Conservation (phyloP, 2,113 vertebrate species). For the Spea bombifrons region DNA sequence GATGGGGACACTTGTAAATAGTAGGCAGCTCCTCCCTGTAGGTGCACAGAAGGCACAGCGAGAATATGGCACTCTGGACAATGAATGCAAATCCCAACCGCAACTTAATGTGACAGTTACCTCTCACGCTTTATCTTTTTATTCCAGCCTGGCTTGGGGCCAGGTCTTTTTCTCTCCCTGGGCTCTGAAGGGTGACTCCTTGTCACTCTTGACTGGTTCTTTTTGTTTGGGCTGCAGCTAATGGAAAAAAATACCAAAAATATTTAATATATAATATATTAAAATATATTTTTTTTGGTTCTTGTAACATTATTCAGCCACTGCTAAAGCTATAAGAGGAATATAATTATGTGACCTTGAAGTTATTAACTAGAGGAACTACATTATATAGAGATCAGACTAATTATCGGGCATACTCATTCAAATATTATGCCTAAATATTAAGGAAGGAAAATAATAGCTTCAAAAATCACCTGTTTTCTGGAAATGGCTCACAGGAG, state of each 20-base stretch:
- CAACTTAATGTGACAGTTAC: conserved; percentile 54
- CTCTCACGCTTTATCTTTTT: conserved; percentile 84
- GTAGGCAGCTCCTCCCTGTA: conserved; percentile 91
- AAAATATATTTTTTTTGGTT: too few relatives aligned
- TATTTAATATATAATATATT: too few relatives aligned
- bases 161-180: conserved; percentile 85
- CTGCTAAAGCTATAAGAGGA: too few relatives aligned
- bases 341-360: not conserved
- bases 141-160: conserved; percentile 96
- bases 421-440: not conserved
- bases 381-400: not conserved
- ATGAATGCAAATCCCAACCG: not conserved
- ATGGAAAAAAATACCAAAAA: not conserved
- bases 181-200: conserved; percentile 66
- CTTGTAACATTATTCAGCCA: too few relatives aligned
- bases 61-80: too few relatives aligned
- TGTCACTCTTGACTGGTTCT: conserved; percentile 59
- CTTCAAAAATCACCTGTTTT: conserved; percentile 73
- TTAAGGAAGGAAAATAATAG: too few relatives aligned
- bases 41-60: not conserved
- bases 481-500: conserved; percentile 71
- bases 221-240: conserved; percentile 63
- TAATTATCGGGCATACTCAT: too few relatives aligned
- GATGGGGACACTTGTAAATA: conserved; percentile 96
- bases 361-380: not conserved